Evolutionary conservation across 1,140 invertebrate genomes (phyloP).

Genomic region (Tribolium castaneum): DNA sequence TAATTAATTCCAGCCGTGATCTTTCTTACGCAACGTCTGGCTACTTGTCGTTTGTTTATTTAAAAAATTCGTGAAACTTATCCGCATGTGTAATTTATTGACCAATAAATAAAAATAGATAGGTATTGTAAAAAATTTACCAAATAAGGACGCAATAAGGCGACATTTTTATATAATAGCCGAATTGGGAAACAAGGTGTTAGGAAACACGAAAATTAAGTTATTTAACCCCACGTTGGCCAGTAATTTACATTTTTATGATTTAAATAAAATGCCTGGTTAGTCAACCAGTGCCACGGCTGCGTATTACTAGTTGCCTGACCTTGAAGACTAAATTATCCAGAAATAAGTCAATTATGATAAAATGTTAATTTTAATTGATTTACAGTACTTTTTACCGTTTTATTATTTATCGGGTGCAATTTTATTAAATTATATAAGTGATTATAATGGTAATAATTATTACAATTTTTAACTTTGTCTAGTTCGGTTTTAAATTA

Average conservation of each 20-base stretch:
- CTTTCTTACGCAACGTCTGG: constrained; percentile 9
- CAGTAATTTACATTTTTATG: neutral
- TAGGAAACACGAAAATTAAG: neutral
- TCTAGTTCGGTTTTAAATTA: no score
- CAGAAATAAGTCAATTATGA: no score
- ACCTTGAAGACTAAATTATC: no score
- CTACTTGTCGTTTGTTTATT: neutral
- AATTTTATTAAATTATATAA: neutral
- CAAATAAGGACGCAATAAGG: neutral
- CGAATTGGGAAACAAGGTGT: neutral
- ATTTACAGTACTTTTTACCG: no score
- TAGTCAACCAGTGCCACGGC: neutral
- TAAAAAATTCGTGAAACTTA: neutral
- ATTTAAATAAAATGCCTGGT: neutral
- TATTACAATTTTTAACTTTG: no score
- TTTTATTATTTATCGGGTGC: neutral
- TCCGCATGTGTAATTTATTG: neutral
- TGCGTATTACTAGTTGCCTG: neutral
- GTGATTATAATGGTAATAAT: no score
- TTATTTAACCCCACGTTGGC: neutral
- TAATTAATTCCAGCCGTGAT: constrained; percentile 5
- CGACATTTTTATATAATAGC: neutral
- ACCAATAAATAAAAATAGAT: neutral
- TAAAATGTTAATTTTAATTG: no score
- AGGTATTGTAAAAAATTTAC: neutral